A percentile compares a stretch with the other conserved stretches of the same genome.
Evolutionary conservation across 35 echinoderm and acorn worm species (phyloP).

Genomic region (Apostichopus californicus): DNA sequence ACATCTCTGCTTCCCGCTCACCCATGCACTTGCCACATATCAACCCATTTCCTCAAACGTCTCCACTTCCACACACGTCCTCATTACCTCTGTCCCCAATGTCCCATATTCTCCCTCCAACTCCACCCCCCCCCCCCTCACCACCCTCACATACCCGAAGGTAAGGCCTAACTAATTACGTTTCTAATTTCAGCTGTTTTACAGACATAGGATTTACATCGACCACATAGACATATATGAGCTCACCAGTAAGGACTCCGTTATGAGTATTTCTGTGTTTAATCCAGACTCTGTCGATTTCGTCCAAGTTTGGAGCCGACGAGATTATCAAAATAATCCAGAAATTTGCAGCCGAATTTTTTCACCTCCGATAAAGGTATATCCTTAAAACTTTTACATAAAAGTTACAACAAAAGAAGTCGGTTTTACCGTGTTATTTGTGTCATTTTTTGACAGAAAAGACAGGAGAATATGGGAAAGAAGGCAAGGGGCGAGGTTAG

Average conservation of each 20-base stretch:
- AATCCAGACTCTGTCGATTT: background rate
- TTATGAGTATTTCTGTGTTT: slow-evolving; percentile 7
- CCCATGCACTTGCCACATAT: too few species aligned
- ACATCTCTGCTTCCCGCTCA: too few species aligned
- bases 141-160: too few species aligned
- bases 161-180: too few species aligned
- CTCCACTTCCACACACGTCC: too few species aligned
- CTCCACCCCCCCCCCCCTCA: too few species aligned
- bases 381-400: background rate
- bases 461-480: too few species aligned
- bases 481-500: too few species aligned
- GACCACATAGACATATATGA: slow-evolving; percentile 15
- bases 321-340: background rate
- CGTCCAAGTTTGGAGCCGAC: background rate
- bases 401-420: background rate
- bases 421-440: background rate
- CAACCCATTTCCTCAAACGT: too few species aligned
- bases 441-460: background rate
- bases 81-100: too few species aligned
- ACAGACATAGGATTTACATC: background rate
- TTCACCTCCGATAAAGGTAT: slow-evolving; percentile 16
- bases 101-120: too few species aligned
- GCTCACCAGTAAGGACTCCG: background rate
- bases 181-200: background rate
- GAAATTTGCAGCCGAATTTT: slow-evolving; percentile 5